A percentile compares a stretch with the other conserved stretches of the same genome.
phyloP scores from a whole-genome alignment of 2,888 invertebrate species.

The Stratiomys singularior region DNA sequence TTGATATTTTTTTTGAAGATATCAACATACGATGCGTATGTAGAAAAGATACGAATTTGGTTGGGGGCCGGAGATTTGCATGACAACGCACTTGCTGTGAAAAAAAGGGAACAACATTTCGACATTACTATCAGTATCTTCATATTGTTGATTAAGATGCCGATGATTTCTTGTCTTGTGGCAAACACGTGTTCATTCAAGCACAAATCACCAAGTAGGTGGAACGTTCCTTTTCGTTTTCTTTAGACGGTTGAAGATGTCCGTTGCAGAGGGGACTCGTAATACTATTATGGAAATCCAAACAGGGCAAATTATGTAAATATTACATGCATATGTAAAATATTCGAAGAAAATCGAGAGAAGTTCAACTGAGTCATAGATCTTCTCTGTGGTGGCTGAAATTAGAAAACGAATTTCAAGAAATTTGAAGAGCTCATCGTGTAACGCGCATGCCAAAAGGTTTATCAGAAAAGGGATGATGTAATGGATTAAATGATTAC shows the following conservation, averaged over 20 bases:
- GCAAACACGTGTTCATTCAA: slow-evolving; percentile 40
- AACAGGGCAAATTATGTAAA: too few relatives aligned
- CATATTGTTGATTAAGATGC: slow-evolving; percentile 4
- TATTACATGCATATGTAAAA: too few relatives aligned
- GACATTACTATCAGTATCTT: not conserved
- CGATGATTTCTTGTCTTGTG: slow-evolving; percentile 32
- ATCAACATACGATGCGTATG: not conserved
- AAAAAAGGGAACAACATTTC: not conserved
- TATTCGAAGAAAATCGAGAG: too few relatives aligned
- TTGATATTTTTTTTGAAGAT: not conserved
- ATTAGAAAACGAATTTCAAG: too few relatives aligned
- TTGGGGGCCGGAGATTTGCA: slow-evolving; percentile 30
- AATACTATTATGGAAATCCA: too few relatives aligned
- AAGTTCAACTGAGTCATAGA: too few relatives aligned
- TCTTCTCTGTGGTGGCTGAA: too few relatives aligned
- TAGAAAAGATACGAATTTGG: slow-evolving; percentile 23
- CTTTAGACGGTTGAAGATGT: not conserved
- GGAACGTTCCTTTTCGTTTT: not conserved
- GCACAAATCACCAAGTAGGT: slow-evolving; percentile 6
- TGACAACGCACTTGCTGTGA: slow-evolving; percentile 38
- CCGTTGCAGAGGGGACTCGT: too few relatives aligned
- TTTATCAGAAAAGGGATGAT: too few relatives aligned
- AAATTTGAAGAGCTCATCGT: too few relatives aligned
- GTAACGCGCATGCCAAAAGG: too few relatives aligned
- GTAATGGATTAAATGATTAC: too few relatives aligned